Base-by-base conservation (phyloP, 2,888 invertebrate species). In the Ennomos quercinarius region DNA sequence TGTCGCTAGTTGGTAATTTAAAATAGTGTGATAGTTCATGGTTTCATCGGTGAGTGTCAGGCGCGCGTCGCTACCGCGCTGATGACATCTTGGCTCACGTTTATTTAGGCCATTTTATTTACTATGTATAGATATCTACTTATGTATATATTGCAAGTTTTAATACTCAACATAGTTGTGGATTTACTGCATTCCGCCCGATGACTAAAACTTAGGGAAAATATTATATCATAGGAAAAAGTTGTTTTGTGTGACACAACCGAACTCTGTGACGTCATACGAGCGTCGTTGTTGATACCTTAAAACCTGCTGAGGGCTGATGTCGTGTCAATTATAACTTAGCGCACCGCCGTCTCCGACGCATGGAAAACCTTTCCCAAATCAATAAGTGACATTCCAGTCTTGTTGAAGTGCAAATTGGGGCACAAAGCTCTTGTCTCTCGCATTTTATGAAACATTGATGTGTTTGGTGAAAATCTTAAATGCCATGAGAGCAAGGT, bases 121-220 rank as follows among this genome's bases (percentile, higher is more conserved):
- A 85, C 79, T 86, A 80, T 83, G 81, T 83, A 80, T 86, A 89
- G 84, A 76, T 86, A 83, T 89, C 83, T 90, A 90, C 87, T 87
- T 91, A 88, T 91, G 89, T 91, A 91, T 91, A 89, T 92, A 91
- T 91, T 87, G 89, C 88, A 84, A 80, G 76, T 88, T 81, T 84
- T 85, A 89, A 91, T 90, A 91, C 90, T 91, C 91, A 91, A 91
- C 91, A 87, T 91, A 91, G 91, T 93, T 93, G 92, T 92, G 93
- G 93, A 91, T 91, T 89, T 91, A 6, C 90, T 91, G 93, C 93
- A 93, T 93, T 93, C 93, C 93, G 91, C 92, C 91, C 91, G 91
- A 91, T 87, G 93, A 92, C 91, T 91, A 89, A 91, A 91, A 88
- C 84, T 86, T 84, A 85, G 85, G 89, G 89, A 78, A 87, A 87